Conservation (phyloP, 1,140 invertebrate genomes). For the Drosophila insularis region DNA sequence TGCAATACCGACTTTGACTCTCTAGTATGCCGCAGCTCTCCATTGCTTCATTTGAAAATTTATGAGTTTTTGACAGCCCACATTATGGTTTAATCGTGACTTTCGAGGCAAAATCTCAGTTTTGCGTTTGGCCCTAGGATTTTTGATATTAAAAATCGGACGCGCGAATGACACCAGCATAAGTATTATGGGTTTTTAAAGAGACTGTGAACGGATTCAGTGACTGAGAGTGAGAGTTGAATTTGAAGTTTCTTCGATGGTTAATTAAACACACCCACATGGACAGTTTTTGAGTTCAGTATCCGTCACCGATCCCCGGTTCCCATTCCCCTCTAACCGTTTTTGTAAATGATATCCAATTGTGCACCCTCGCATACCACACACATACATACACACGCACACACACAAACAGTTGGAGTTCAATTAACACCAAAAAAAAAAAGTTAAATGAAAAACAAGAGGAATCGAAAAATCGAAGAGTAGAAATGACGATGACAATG, state of each 20-base stretch:
- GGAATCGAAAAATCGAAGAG: conserved; percentile 6
- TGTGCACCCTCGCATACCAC: conserved; percentile 22
- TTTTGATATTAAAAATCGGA: conserved; percentile 70
- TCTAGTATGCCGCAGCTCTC: conserved; percentile 1
- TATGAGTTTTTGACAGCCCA: conserved; percentile 81
- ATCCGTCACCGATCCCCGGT: background rate
- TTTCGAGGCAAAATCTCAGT: conserved; percentile 63
- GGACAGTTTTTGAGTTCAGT: conserved; percentile 21
- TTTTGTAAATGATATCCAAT: conserved; percentile 47
- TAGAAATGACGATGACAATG: background rate
- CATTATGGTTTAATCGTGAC: conserved; percentile 81
- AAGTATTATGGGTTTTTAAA: conserved; percentile 5
- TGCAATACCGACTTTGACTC: conserved; percentile 30
- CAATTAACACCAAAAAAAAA: conserved; percentile 46
- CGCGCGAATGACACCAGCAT: conserved; percentile 76
- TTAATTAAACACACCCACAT: conserved; percentile 75
- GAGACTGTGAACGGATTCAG: background rate
- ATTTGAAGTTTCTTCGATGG: background rate
- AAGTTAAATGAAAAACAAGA: conserved; percentile 6
- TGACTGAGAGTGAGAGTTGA: conserved; percentile 21
- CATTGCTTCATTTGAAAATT: conserved; percentile 72
- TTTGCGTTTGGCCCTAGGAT: conserved; percentile 50
- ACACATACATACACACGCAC: background rate
- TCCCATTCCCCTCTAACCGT: background rate
- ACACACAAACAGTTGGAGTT: conserved; percentile 21